Evolutionary conservation across 2,113 vertebrate genomes (phyloP).

Genomic region (Triplophysa tibetana): DNA sequence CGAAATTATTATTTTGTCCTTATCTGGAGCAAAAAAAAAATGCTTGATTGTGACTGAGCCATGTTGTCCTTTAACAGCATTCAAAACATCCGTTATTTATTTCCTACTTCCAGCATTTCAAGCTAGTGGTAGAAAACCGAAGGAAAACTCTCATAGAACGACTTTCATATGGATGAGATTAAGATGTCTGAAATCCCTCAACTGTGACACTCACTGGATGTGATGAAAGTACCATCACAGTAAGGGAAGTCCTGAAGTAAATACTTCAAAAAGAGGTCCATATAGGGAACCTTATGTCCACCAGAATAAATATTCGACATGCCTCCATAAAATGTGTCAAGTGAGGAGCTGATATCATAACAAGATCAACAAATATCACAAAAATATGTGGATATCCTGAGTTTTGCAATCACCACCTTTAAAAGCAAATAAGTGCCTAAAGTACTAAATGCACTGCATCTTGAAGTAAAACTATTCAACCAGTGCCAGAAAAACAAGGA

Average conservation of each 20-base stretch:
- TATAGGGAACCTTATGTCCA: neutral
- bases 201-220: conserved; percentile 15
- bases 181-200: conserved; percentile 11
- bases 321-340: neutral
- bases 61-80: neutral
- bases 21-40: neutral
- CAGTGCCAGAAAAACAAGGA: neutral
- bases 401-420: no score
- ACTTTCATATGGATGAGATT: conserved; percentile 34
- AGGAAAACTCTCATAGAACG: conserved; percentile 34
- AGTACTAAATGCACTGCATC: neutral
- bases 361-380: no score
- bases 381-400: no score
- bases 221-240: conserved; percentile 9
- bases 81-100: neutral
- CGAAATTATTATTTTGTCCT: neutral
- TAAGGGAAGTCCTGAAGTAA: neutral
- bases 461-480: neutral
- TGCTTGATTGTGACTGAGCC: neutral
- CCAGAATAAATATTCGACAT: neutral
- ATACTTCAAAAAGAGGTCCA: conserved; percentile 6
- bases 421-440: neutral
- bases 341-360: no score
- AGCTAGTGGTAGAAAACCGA: conserved; percentile 38
- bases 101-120: neutral